A percentile compares a stretch with the other conserved stretches of the same genome.
Conservation (phyloP, 2,113 vertebrate species). For the Tenrec ecaudatus region DNA sequence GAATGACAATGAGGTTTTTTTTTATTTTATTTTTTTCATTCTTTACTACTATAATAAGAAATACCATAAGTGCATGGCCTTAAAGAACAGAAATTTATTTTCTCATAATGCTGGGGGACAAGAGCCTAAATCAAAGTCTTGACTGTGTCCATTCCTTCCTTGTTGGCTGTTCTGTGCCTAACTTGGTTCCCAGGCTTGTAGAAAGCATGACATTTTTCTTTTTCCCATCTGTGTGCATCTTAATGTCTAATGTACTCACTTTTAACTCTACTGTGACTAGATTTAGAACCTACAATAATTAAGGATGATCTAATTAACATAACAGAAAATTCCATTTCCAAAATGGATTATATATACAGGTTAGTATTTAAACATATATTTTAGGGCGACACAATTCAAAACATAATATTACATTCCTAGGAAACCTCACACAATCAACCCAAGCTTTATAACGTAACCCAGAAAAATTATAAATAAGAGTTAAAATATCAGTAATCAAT, state of each 20-base stretch:
- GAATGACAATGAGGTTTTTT: no score
- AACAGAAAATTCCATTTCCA: neutral
- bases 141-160: neutral
- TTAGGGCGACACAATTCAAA: neutral
- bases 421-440: neutral
- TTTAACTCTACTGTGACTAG: neutral
- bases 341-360: neutral
- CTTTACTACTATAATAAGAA: neutral
- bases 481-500: neutral
- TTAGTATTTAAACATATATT: neutral
- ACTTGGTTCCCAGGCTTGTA: neutral
- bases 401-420: neutral
- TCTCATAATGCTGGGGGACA: neutral
- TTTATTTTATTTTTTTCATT: no score
- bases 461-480: conserved; percentile 16
- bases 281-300: neutral
- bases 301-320: neutral
- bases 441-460: neutral
- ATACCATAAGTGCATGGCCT: neutral
- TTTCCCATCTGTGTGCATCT: neutral
- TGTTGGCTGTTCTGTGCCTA: neutral
- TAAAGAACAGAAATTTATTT: neutral
- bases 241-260: neutral
- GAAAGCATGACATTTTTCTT: no score
- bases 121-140: neutral